These are phyloP conservation scores for Pterocles gutturalis DNA, from an alignment of 2,113 vertebrate genomes.

Conservation along the genomic window DNA sequence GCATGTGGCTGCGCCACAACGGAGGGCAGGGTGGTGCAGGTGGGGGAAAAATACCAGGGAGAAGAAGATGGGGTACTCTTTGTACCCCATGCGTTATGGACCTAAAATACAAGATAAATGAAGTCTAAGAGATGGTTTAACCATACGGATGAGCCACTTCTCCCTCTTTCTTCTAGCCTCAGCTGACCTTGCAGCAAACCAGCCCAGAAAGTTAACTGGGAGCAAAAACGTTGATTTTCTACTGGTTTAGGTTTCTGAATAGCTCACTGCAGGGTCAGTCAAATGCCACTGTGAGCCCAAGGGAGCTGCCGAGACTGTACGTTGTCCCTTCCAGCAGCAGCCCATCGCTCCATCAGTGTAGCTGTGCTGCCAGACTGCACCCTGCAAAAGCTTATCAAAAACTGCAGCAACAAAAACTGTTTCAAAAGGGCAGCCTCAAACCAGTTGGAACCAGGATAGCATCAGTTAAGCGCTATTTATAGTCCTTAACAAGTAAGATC, in stretches of 20 bases:
- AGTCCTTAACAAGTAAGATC: not conserved
- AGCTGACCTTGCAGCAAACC: not conserved
- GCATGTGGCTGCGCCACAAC: not conserved
- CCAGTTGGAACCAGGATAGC: not conserved
- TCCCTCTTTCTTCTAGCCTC: not conserved
- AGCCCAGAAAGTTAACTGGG: not conserved
- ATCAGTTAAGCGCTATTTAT: not conserved
- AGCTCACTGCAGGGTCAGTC: rapidly evolving
- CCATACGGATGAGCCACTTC: not conserved
- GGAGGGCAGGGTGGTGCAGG: not conserved
- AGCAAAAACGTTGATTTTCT: not conserved
- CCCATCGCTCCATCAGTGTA: not conserved
- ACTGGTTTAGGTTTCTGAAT: not conserved
- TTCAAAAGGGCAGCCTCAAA: not conserved
- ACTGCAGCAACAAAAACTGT: not conserved
- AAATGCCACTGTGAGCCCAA: not conserved
- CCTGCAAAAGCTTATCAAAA: not conserved
- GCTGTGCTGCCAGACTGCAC: not conserved
- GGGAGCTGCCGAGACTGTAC: not conserved
- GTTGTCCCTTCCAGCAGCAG: not conserved
- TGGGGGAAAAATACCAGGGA: not conserved
- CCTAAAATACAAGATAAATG: not conserved
- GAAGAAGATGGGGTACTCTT: not conserved
- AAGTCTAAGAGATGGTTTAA: not conserved
- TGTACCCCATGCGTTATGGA: not conserved